Base-by-base conservation (phyloP, 2,888 invertebrate genomes). In the Leucoptera coffeella region DNA sequence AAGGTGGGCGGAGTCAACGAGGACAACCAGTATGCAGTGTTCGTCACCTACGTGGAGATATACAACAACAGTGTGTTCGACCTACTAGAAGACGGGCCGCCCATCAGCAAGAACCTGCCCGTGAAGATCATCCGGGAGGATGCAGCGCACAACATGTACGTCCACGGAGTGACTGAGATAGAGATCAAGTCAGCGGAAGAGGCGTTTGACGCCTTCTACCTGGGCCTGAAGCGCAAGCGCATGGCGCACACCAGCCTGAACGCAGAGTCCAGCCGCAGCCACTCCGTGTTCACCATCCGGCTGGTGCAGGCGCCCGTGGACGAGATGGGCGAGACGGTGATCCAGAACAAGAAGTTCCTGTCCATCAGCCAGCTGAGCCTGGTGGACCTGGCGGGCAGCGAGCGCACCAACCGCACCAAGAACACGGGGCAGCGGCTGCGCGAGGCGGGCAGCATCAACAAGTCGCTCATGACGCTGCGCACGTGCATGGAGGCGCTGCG, bases 11-110 rank as follows among this genome's bases (percentile, higher is more conserved):
- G 79, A 14, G 55, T 91, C 1, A 85, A 88, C 41, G 85, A 86
- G 42, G 92, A 90, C 40, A 87, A 85, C 43, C 81, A 82, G 37
- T 94, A 85, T 52, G 79, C 87, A 3, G 87, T 97, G 1, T 99
- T 97, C 54, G 82, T 97, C 1, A 91, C 92, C 1, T 96, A 94
- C 45, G 80, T 95, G 28, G 96, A 97, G 61, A 88, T 97, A 38
- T 97, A 97, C 59, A 97, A 97, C 53, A 96, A 99, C 47, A 85
- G 81, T 45, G 91, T 96, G 2, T 97, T 87, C 56, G 99, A 99
- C 73, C 74, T 99, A 26, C 73, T 99, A 2, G 97, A 99, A 50
- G 93, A 94, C 28, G 81, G 82, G 2, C 77, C 77, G 26, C n/a
- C n/a, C n/a, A 62, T 77, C 15, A 64, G 71, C 25, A 81, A 85